Percentiles rank a stretch among this genome's conserved stretches.
Evolutionary conservation across 2,888 invertebrate species (phyloP).

Genomic region (Scaeva pyrastri): DNA sequence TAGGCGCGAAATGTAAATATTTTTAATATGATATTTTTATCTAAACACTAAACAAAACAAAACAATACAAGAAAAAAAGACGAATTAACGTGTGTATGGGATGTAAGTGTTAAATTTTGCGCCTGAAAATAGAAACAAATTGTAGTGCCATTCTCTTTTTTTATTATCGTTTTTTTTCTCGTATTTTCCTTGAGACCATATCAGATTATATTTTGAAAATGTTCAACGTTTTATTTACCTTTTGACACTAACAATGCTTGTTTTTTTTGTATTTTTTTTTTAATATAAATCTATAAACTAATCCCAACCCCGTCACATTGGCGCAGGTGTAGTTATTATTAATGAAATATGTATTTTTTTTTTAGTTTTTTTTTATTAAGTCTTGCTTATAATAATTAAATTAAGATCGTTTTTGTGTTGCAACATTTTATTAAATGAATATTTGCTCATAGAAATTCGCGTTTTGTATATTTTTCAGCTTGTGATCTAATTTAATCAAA

Average conservation of each 20-base stretch:
- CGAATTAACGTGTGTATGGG: conserved; percentile 16
- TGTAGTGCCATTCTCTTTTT: conserved; percentile 65
- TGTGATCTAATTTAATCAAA: conserved; percentile 79
- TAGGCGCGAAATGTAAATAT: conserved; percentile 71
- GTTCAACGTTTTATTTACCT: not conserved
- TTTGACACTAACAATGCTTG: conserved; percentile 20
- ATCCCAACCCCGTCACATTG: conserved; percentile 11
- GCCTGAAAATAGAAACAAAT: conserved; percentile 27
- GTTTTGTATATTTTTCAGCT: conserved; percentile 80
- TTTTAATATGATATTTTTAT: conserved; percentile 52
- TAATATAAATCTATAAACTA: not conserved
- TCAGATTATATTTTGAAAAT: conserved; percentile 16
- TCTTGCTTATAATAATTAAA: conserved; percentile 15
- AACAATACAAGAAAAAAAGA: conserved; percentile 24
- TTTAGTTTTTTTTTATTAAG: not conserved
- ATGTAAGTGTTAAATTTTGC: conserved; percentile 18
- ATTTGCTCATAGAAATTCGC: conserved; percentile 59
- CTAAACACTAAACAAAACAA: conserved; percentile 26
- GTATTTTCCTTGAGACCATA: conserved; percentile 12
- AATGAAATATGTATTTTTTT: conserved; percentile 15
- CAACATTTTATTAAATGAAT: conserved; percentile 61
- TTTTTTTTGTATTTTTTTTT: conserved; percentile 7
- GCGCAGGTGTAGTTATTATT: conserved; percentile 11
- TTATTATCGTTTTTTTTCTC: not conserved
- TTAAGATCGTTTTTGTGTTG: conserved; percentile 49